Conservation (phyloP, 2,113 vertebrate species). For the Poecilia latipinna region DNA sequence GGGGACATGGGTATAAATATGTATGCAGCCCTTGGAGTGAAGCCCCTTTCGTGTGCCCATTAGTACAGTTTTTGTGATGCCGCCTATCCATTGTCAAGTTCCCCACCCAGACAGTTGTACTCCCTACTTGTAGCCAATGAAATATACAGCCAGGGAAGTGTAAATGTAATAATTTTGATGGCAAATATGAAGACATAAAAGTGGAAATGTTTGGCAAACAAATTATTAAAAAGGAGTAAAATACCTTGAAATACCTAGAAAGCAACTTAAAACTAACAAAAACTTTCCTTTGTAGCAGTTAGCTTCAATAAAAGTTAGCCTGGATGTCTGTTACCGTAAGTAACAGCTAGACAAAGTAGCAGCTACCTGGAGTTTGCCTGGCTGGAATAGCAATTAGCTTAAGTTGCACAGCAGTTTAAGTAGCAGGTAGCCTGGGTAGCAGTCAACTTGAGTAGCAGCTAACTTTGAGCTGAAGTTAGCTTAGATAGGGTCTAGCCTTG, state of each 20-base stretch:
- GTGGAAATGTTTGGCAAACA: slow-evolving; percentile 6
- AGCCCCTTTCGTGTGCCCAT: slow-evolving; percentile 72
- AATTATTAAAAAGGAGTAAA: not conserved
- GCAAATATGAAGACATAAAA: slow-evolving; percentile 13
- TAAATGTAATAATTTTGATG: slow-evolving; percentile 39
- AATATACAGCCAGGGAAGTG: slow-evolving; percentile 17
- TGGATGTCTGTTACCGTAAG: not conserved
- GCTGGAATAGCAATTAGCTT: too few relatives aligned
- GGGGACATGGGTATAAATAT: slow-evolving; percentile 76
- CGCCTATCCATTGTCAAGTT: slow-evolving; percentile 53
- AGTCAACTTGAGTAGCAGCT: too few relatives aligned
- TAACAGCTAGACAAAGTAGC: too few relatives aligned
- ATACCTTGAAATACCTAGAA: not conserved
- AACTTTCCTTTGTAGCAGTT: not conserved
- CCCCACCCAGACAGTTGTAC: slow-evolving; percentile 52
- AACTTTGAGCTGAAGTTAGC: too few relatives aligned
- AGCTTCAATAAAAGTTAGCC: not conserved
- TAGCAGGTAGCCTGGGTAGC: too few relatives aligned
- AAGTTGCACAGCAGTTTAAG: too few relatives aligned
- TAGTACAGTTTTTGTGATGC: slow-evolving; percentile 60
- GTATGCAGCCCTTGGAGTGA: slow-evolving; percentile 73
- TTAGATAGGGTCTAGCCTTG: too few relatives aligned
- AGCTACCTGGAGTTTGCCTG: not conserved
- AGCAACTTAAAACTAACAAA: not conserved
- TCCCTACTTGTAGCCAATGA: slow-evolving; percentile 16